Percentiles rank a stretch among this genome's conserved stretches.
phyloP scores from a whole-genome alignment of 1,140 invertebrate genomes.

The Aphis craccivora region DNA sequence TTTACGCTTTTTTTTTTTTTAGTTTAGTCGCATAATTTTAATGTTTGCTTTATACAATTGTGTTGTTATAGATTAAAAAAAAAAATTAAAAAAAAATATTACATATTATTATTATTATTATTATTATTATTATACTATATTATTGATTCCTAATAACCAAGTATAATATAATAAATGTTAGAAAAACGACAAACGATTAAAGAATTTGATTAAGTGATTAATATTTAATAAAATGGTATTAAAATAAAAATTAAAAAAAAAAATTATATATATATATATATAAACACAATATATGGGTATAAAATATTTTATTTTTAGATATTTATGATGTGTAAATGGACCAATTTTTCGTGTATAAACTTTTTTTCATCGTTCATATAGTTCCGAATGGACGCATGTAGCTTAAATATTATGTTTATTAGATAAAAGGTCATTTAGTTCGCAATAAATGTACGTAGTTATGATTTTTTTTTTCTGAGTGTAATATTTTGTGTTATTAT shows the following conservation, averaged over 20 bases:
- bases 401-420: not conserved
- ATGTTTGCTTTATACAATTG: constrained; percentile 38
- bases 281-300: constrained; percentile 43
- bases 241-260: not conserved
- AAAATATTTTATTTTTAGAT: constrained; percentile 58
- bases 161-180: constrained; percentile 48
- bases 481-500: constrained; percentile 51
- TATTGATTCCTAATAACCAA: constrained; percentile 53
- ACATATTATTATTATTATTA: not conserved
- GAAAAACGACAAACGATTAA: constrained; percentile 21
- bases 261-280: constrained; percentile 14
- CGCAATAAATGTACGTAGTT: constrained; percentile 50
- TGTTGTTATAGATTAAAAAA: constrained; percentile 50
- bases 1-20: constrained; percentile 22
- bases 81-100: not conserved
- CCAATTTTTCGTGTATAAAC: constrained; percentile 57
- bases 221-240: constrained; percentile 33
- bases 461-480: constrained; percentile 10
- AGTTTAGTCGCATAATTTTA: constrained; percentile 55
- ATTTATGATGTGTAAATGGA: constrained; percentile 57
- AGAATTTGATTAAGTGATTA: constrained; percentile 40
- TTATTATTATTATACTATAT: constrained; percentile 35
- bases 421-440: constrained; percentile 52
- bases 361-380: constrained; percentile 41
- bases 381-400: constrained; percentile 17